Evolutionary conservation across 2,888 invertebrate species (phyloP), one percentile per base, ranked within the genome.

Genomic region (Epinotia brunnichana): DNA sequence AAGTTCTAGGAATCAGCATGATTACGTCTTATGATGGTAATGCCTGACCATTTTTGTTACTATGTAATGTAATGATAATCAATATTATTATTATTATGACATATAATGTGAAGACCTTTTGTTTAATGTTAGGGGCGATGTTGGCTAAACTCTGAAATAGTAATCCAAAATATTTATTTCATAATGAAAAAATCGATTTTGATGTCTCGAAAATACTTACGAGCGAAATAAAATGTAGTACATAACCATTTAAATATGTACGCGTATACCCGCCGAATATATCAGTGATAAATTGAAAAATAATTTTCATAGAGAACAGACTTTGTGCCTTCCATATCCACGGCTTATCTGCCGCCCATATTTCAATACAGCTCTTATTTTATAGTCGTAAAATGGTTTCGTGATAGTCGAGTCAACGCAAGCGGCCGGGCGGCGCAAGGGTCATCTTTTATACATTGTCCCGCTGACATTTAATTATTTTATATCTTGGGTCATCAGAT

Each of bases 401-500:
- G 77, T 76, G 77, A 80, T 80, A 76, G 79, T 79, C 77, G 70
- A 60, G 74, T 75, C 67, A 60, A 70, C 64, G 74, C 72, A 76
- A 78, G 76, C 75, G 72, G 72, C 74, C 72, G 68, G 19, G 48
- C 56, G 70, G 51, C 51, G 24, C 59, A 44, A 44, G 77, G 81
- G 81, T 79, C 81, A 81, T 79, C 77, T 80, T 82, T 81, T 81
- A 81, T 80, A 79, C 78, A 79, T 80, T 77, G 70, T 77, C 77
- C 75, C 76, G 78, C 76, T 59, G 64, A 78, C 80, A 82, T 84
- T 83, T 83, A 85, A 83, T 82, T 59, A 81, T 81, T 82, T 84
- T 83, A 84, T 78, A 76, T 75, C 69, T 76, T 67, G n/a, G 39
- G 19, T 69, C 75, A 77, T 74, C 66, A 75, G 76, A 60, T 73